Base-by-base conservation (phyloP, 2,113 vertebrate genomes). In the Papio anubis region DNA sequence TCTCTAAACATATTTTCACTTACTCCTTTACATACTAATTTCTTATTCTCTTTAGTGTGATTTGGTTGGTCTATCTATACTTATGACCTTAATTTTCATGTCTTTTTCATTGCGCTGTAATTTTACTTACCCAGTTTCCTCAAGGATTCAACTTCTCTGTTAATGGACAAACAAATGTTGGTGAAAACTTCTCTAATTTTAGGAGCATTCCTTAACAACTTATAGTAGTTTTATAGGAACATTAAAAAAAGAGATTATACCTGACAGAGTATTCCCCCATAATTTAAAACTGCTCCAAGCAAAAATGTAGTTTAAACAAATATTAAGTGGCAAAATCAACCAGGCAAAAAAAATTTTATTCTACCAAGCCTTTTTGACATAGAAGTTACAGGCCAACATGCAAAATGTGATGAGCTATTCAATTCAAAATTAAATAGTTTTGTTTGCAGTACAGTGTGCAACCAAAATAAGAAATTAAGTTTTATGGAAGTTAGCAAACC, bases 381-480 rank as follows among this genome's bases (percentile, higher is more conserved):
- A 80, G 50, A 61, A 68, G 5, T 68, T 95, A 12, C 86, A 70
- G 35, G 20, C 30, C 90, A 70, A 57, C 32, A 57, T 76, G 18
- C 9, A 75, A 21, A 6, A 76, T 25, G 0, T 48, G 23, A 68
- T n/a, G 78, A 66, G 12, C 8, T 76, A 55, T 38, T 57, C 6
- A 32, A 76, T 45, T 59, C 13, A 83, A 88, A 70, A 25, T 89
- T 55, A 66, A 73, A 48, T 59, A 45, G 8, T 35, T 84, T 9
- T 81, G 6, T 52, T 87, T 82, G 1, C 21, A 64, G 38, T 32
- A 40, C 30, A 21, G 30, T 43, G 21, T 8, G n/a, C 27, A 92
- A 23, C 1, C 35, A 96, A 88, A 95, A 82, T 92, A 64, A 80
- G 73, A n/a, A 87, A 88, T 75, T 88, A 17, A 64, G 88, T 73